Conservation (phyloP, 2,797 vertebrate genomes). For the Falco columbarius region DNA sequence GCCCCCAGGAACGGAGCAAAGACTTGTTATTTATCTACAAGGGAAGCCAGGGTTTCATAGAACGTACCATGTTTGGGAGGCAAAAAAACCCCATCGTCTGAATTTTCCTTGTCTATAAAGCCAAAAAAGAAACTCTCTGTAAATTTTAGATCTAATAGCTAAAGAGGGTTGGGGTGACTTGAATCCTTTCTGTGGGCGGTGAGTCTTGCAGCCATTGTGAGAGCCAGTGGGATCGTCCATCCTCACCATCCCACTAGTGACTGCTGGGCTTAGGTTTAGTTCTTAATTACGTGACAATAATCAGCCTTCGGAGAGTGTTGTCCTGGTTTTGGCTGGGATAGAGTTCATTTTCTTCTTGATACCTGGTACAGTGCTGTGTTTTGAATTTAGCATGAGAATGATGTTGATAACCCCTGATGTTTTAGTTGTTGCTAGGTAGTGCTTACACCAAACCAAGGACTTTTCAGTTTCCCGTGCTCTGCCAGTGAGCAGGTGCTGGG, state of each 20-base stretch:
- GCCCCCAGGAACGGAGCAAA: not conserved
- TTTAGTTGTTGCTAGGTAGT: too few species aligned
- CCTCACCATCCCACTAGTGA: not conserved
- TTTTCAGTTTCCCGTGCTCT: too few species aligned
- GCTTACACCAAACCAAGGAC: too few species aligned
- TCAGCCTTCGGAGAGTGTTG: not conserved
- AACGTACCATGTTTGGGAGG: not conserved
- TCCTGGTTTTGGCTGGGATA: too few species aligned
- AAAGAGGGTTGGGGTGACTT: not conserved
- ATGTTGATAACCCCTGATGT: too few species aligned
- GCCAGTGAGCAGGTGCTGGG: too few species aligned
- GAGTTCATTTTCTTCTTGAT: too few species aligned
- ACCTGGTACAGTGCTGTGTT: too few species aligned
- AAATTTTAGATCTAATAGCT: not conserved
- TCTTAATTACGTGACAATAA: not conserved
- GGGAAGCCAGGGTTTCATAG: not conserved
- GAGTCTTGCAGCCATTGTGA: not conserved
- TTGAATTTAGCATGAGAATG: too few species aligned
- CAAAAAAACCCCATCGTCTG: not conserved
- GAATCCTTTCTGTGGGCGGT: not conserved
- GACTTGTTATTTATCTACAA: not conserved
- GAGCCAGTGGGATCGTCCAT: accelerated
- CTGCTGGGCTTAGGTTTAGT: not conserved
- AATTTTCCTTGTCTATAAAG: not conserved
- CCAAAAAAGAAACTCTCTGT: too few species aligned